A percentile compares a stretch with the other conserved stretches of the same genome.
Evolutionary conservation across 2,888 invertebrate genomes (phyloP).

Genomic region (Andricus quercusramuli): DNA sequence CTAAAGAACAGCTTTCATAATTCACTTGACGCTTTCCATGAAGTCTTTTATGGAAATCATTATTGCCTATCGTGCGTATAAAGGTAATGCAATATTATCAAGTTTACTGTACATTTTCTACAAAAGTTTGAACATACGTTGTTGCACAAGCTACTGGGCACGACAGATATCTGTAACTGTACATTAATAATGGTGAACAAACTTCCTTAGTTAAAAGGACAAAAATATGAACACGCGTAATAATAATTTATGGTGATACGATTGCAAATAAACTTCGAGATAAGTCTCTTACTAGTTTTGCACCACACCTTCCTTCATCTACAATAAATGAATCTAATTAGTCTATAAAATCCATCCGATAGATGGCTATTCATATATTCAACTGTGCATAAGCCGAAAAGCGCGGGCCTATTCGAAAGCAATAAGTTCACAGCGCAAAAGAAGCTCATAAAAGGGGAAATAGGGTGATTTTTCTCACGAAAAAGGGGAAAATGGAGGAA

Average conservation of each 20-base stretch:
- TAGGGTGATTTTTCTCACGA: too few species aligned
- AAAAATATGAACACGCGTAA: slow-evolving; percentile 9
- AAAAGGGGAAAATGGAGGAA: too few species aligned
- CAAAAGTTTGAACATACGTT: neutral
- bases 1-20: neutral
- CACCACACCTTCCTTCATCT: slow-evolving; percentile 26
- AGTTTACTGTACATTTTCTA: neutral
- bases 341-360: slow-evolving; percentile 1
- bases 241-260: slow-evolving; percentile 11
- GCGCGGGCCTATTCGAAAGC: too few species aligned
- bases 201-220: neutral
- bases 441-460: too few species aligned
- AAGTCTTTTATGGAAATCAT: neutral
- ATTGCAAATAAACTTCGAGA: slow-evolving; percentile 6
- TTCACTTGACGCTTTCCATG: neutral
- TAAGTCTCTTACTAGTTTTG: slow-evolving; percentile 29
- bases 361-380: too few species aligned
- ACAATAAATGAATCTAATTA: slow-evolving; percentile 14
- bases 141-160: slow-evolving; percentile 26
- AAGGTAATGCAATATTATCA: neutral
- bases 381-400: too few species aligned
- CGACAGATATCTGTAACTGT: neutral
- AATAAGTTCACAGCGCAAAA: too few species aligned
- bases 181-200: neutral
- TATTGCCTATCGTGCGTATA: neutral